phyloP scores from a whole-genome alignment of 1,140 invertebrate species.

The Diprion similis region DNA sequence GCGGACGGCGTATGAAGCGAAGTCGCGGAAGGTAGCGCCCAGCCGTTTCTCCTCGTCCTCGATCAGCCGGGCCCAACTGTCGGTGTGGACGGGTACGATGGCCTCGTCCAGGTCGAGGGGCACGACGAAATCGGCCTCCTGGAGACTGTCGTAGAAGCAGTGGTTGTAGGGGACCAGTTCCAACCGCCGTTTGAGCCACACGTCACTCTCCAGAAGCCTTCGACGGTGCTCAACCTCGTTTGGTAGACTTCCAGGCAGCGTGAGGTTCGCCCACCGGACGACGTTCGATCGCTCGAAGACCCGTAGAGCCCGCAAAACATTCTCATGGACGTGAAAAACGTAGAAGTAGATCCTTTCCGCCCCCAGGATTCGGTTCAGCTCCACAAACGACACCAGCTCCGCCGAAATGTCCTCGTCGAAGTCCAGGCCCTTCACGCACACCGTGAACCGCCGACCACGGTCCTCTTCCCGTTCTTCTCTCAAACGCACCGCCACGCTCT shows the following conservation, averaged over 20 bases:
- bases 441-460: conserved; percentile 60
- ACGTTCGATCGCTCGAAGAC: conserved; percentile 63
- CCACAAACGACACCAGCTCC: conserved; percentile 73
- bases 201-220: conserved; percentile 56
- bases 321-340: conserved; percentile 65
- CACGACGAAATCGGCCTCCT: conserved; percentile 69
- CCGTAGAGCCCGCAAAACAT: conserved; percentile 62
- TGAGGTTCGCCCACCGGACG: conserved; percentile 63
- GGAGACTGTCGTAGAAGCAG: conserved; percentile 73
- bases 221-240: conserved; percentile 48
- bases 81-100: conserved; percentile 67
- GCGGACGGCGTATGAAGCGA: conserved; percentile 69
- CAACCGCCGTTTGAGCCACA: conserved; percentile 74
- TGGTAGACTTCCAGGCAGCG: conserved; percentile 62
- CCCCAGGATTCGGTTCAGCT: conserved; percentile 70
- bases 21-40: conserved; percentile 50
- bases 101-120: conserved; percentile 78
- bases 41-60: conserved; percentile 46
- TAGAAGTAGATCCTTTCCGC: conserved; percentile 72
- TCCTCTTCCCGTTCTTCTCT: conserved; percentile 18
- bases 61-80: conserved; percentile 65
- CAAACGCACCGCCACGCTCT: conserved; percentile 47
- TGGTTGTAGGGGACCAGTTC: conserved; percentile 80
- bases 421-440: conserved; percentile 76
- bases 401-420: conserved; percentile 70